Conservation (phyloP, 2,113 vertebrate genomes). For the Notarius lentiginosus region DNA sequence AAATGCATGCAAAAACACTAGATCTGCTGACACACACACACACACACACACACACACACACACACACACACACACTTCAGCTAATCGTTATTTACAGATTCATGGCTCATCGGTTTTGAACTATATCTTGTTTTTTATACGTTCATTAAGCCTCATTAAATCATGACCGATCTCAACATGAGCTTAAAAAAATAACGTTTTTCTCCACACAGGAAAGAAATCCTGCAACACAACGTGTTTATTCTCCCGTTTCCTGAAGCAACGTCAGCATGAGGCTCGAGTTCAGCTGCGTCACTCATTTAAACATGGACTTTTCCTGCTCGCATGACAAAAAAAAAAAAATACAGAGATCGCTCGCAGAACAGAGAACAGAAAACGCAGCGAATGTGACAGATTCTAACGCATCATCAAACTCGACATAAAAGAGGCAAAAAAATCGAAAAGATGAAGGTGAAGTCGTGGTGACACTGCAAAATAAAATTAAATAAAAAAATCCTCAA, state of each 20-base stretch:
- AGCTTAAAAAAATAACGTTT: background rate
- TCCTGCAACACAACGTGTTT: background rate
- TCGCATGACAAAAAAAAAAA: constrained; percentile 10
- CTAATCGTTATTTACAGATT: background rate
- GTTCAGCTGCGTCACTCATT: constrained; percentile 36
- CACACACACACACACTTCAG: background rate
- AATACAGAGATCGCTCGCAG: no score
- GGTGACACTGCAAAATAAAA: no score
- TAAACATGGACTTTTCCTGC: constrained; percentile 16
- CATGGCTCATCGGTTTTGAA: background rate
- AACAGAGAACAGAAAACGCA: background rate
- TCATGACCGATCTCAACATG: background rate
- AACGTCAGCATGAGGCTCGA: constrained; percentile 11
- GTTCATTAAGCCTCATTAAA: background rate
- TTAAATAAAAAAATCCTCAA: no score
- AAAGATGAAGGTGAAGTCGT: no score
- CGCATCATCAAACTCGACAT: background rate
- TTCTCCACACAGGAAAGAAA: background rate
- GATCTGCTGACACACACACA: background rate
- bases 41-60: background rate
- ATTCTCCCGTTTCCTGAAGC: background rate
- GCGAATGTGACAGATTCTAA: background rate
- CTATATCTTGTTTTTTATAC: background rate
- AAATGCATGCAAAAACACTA: background rate
- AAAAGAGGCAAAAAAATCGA: background rate